Evolutionary conservation across 2,113 vertebrate genomes (phyloP).

Genomic region (Taurulus bubalis): DNA sequence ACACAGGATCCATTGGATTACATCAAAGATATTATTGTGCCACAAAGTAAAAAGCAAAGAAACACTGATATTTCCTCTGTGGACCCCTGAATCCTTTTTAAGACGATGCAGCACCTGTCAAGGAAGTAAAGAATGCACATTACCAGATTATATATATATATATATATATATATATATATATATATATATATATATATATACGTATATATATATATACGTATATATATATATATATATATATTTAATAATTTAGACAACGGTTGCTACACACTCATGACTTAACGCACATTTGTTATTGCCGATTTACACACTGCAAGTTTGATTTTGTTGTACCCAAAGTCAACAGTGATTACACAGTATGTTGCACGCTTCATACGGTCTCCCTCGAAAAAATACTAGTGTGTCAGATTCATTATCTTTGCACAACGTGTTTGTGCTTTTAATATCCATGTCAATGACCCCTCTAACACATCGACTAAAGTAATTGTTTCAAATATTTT

Average conservation of each 20-base stretch:
- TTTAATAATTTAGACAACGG: background rate
- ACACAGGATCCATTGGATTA: background rate
- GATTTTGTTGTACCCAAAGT: background rate
- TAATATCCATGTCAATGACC: background rate
- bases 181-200: background rate
- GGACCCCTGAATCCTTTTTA: background rate
- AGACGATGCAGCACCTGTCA: conserved; percentile 13
- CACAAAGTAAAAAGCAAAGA: background rate
- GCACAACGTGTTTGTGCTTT: background rate
- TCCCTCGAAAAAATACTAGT: background rate
- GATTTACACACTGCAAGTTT: background rate
- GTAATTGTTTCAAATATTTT: background rate
- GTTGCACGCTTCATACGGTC: background rate
- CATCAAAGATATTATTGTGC: background rate
- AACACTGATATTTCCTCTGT: background rate
- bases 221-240: background rate
- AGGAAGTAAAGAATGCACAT: background rate
- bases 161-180: background rate
- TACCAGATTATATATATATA: conserved; percentile 4
- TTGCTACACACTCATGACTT: background rate
- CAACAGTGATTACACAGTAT: background rate
- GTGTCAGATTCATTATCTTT: background rate
- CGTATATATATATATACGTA: no score
- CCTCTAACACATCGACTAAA: background rate
- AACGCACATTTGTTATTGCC: background rate